Percentiles rank a stretch among this genome's conserved stretches.
Conservation (phyloP, 1,140 invertebrate species). For the Ostrea denselamellosa region DNA sequence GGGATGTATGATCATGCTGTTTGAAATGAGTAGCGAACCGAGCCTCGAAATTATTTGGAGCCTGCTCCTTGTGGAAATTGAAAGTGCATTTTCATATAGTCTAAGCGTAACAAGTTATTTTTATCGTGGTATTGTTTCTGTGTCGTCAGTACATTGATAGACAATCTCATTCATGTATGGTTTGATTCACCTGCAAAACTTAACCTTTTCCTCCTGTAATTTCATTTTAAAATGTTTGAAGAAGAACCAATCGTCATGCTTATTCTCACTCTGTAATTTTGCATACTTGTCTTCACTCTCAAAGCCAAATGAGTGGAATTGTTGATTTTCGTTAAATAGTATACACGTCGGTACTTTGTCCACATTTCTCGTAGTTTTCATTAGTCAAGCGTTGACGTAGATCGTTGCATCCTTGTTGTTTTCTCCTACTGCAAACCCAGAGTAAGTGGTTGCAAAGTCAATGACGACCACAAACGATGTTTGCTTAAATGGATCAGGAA, state of each 20-base stretch:
- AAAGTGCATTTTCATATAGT: no score
- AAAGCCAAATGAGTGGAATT: slow-evolving; percentile 16
- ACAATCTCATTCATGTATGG: background rate
- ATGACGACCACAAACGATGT: background rate
- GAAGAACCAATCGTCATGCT: slow-evolving; percentile 1
- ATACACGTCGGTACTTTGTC: slow-evolving; percentile 33
- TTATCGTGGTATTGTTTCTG: no score
- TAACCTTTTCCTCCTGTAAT: background rate
- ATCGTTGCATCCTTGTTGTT: background rate
- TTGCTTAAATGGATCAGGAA: no score
- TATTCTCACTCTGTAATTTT: background rate
- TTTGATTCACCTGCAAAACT: background rate
- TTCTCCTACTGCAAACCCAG: background rate
- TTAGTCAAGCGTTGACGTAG: background rate
- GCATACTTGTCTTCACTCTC: slow-evolving; percentile 12
- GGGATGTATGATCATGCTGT: no score
- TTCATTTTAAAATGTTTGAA: slow-evolving; percentile 42
- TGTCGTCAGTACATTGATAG: no score
- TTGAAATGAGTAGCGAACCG: no score
- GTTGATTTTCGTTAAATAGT: background rate
- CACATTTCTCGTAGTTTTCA: background rate
- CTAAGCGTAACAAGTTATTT: no score
- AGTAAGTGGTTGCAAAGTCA: slow-evolving; percentile 4
- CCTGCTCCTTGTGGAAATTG: no score
- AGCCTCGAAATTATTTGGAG: no score